phyloP scores from a whole-genome alignment of 2,888 invertebrate species.

The Gibbula magus region DNA sequence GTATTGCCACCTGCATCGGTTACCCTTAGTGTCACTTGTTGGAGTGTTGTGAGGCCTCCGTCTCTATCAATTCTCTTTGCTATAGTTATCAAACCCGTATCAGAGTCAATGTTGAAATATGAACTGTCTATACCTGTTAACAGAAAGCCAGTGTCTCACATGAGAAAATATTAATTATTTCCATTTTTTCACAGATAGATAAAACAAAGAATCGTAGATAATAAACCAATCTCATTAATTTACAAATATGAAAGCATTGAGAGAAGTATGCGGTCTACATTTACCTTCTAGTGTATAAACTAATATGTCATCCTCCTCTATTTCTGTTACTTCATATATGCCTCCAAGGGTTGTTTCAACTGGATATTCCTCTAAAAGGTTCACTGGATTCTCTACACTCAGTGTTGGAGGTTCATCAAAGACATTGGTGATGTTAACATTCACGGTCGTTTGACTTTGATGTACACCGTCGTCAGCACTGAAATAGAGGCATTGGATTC shows the following conservation, averaged over 20 bases:
- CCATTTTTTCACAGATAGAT: too few relatives aligned
- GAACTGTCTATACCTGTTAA: background rate
- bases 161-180: too few relatives aligned
- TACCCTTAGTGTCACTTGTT: background rate
- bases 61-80: background rate
- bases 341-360: background rate
- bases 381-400: background rate
- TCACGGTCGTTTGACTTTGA: background rate
- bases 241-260: too few relatives aligned
- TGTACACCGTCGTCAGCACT: conserved; percentile 3
- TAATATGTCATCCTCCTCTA: background rate
- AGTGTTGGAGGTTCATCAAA: background rate
- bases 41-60: background rate
- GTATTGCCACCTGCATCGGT: background rate
- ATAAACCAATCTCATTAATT: too few relatives aligned
- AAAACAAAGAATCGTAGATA: too few relatives aligned
- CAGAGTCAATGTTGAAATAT: background rate
- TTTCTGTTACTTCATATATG: background rate
- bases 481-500: background rate
- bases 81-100: background rate
- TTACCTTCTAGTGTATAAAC: background rate
- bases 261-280: too few relatives aligned
- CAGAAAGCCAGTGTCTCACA: too few relatives aligned
- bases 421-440: background rate
- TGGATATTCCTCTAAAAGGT: background rate